Evolutionary conservation across 2,797 vertebrate genomes (phyloP), one percentile per base, ranked within the genome.

Genomic region (Argya squamiceps): DNA sequence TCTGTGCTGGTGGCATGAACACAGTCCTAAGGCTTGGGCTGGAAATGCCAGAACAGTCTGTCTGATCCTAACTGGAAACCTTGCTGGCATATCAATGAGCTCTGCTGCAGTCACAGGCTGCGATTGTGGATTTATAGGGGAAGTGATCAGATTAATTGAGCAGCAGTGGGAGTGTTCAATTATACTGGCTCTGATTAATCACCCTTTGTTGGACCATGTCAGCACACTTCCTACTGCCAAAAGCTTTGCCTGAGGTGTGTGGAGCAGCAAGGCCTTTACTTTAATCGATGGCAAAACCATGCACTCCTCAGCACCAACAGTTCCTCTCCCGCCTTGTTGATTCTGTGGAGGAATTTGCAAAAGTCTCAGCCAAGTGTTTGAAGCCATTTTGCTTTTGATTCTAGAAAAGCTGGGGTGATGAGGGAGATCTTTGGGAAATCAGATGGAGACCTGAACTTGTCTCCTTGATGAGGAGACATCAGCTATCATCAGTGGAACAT

Each of bases 71-170:
- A 44, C 75, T 62, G 84, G 53, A 71, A 91, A 85, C 81, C 71
- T 75, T 71, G 26, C 62, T 67, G 76, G 93, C 91, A 89, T 96
- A 55, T 85, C 75, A 96, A 95, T 96, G 76, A 93, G 75, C 58
- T 71, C 76, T 70, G 55, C 79, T 81, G 68, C 62, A 80, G 84
- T 71, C 78, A 32, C 12, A 32, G 82, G 37, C 78, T 85, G 75
- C 0, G 1, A 34, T 24, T 55, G 44, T 75, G 89, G 76, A 89
- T 94, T 91, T 93, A 27, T 83, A 88, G 62, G 68, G 52, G 53
- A 89, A 82, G 53, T 1, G 78, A 77, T 79, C 67, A 23, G 80
- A 84, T 90, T 58, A 94, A 95, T 70, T 73, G 84, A 76, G 53
- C 84, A 85, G 89, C 84, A 87, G 78, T 58, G 44, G 69, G 82